phyloP scores from a whole-genome alignment of 2,113 vertebrate species.

The Turnix velox region DNA sequence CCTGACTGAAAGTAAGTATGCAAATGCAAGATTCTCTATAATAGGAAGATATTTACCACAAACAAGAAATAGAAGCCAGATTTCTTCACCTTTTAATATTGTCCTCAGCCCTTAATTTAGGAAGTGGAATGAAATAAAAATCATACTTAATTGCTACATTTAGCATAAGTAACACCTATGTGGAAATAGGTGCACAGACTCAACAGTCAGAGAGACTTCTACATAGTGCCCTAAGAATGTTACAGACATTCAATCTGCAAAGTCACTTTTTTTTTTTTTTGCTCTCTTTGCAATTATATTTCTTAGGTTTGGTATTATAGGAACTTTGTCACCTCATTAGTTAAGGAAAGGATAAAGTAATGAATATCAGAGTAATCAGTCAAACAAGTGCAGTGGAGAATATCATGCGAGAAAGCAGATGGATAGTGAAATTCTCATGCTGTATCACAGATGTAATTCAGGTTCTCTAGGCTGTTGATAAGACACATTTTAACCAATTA shows the following conservation, averaged over 20 bases:
- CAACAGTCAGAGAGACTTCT: background rate
- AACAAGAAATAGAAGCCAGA: background rate
- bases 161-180: background rate
- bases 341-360: background rate
- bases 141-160: background rate
- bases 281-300: background rate
- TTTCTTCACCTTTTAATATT: background rate
- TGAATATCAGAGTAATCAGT: background rate
- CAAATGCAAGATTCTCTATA: background rate
- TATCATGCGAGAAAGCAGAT: background rate
- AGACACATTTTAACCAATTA: background rate
- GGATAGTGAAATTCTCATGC: background rate
- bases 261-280: background rate
- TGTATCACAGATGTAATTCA: background rate
- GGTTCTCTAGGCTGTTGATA: background rate
- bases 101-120: background rate
- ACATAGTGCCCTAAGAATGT: background rate
- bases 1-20: background rate
- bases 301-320: background rate
- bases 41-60: background rate
- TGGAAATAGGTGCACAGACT: background rate
- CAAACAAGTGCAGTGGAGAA: background rate
- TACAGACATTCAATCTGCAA: background rate
- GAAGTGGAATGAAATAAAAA: background rate
- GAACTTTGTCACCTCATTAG: background rate